phyloP scores from a whole-genome alignment of 2,888 invertebrate species.

The Eudasyphora cyanicolor region DNA sequence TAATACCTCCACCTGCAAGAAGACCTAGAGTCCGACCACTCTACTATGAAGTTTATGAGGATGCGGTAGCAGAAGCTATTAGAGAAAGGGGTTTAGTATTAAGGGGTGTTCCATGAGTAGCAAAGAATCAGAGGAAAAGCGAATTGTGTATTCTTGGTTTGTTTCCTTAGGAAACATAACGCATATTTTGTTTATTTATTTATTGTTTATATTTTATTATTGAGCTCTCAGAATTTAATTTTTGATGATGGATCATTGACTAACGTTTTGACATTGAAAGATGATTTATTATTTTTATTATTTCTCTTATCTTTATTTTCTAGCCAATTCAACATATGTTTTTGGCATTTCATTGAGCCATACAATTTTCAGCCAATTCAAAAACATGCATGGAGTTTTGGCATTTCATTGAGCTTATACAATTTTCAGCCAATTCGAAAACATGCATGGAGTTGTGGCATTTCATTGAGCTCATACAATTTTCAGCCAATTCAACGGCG shows the following conservation, averaged over 20 bases:
- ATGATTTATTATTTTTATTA: too few relatives aligned
- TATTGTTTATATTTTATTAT: neutral
- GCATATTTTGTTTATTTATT: neutral
- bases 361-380: too few relatives aligned
- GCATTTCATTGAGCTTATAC: too few relatives aligned
- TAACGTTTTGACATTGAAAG: neutral
- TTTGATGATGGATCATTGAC: neutral
- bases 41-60: conserved; percentile 62
- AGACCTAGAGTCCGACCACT: conserved; percentile 41
- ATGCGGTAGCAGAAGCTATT: conserved; percentile 65
- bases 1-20: conserved; percentile 53
- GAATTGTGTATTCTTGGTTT: neutral
- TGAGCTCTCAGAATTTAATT: neutral
- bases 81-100: conserved; percentile 64
- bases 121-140: neutral
- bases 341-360: too few relatives aligned
- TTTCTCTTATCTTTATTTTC: neutral
- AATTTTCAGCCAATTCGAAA: too few relatives aligned
- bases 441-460: too few relatives aligned
- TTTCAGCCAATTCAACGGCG: too few relatives aligned
- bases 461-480: too few relatives aligned
- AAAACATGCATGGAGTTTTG: too few relatives aligned
- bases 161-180: neutral
- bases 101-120: conserved; percentile 52
- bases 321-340: too few relatives aligned